Conservation (phyloP, 2,113 vertebrate genomes). For the Cryptotis parvus region DNA sequence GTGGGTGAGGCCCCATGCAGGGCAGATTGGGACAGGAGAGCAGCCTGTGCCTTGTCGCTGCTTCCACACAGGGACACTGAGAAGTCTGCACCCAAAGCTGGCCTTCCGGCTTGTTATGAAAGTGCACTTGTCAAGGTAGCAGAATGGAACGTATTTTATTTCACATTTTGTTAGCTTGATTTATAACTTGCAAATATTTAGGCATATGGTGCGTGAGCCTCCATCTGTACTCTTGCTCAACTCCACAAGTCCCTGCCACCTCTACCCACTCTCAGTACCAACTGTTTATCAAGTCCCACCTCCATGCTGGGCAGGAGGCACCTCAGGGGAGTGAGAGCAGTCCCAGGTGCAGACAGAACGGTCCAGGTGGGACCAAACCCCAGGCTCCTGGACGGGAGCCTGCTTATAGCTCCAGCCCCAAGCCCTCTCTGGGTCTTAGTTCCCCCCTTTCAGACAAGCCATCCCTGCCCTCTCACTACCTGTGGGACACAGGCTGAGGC, state of each 20-base stretch:
- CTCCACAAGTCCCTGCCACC: conserved; percentile 61
- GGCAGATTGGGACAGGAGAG: neutral
- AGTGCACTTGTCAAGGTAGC: conserved; percentile 59
- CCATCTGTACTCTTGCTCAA: conserved; percentile 62
- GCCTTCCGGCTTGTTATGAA: conserved; percentile 58
- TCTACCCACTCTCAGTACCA: conserved; percentile 52
- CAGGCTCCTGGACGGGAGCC: neutral
- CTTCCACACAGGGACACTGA: neutral
- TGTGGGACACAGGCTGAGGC: neutral
- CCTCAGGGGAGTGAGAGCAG: neutral
- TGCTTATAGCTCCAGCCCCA: neutral
- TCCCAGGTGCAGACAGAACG: neutral
- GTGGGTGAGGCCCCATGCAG: neutral
- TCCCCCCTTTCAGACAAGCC: neutral
- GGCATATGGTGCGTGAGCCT: conserved; percentile 75
- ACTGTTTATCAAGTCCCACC: conserved; percentile 50
- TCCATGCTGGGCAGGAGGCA: neutral
- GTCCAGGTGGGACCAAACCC: neutral
- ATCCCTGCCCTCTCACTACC: neutral
- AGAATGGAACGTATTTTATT: conserved; percentile 77
- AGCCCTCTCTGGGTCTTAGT: neutral
- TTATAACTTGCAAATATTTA: conserved; percentile 82
- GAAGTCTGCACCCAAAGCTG: conserved; percentile 24
- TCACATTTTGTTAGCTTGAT: conserved; percentile 77
- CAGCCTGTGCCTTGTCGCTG: neutral